These are phyloP conservation scores for Oreochromis grahami DNA, from an alignment of 2,797 vertebrate genomes.

Conservation along the genomic window DNA sequence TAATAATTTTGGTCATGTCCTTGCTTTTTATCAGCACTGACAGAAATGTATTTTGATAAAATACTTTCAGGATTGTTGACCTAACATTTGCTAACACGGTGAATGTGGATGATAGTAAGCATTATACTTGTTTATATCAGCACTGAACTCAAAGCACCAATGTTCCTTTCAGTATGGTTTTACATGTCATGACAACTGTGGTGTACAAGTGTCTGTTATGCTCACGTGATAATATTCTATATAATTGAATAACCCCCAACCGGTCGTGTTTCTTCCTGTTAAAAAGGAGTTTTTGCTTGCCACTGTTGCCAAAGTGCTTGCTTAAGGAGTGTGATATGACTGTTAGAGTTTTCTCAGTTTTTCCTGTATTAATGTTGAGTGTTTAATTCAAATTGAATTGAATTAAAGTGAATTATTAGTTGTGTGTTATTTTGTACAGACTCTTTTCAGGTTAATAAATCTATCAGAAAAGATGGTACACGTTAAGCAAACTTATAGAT, in stretches of 20 bases:
- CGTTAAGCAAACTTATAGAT: not conserved
- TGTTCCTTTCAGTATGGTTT: not conserved
- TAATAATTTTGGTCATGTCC: not conserved
- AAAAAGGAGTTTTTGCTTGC: not conserved
- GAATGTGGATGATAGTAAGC: not conserved
- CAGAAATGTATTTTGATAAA: not conserved
- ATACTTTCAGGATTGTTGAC: not conserved
- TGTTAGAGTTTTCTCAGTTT: not conserved
- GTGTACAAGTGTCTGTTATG: not conserved
- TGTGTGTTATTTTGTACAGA: not conserved
- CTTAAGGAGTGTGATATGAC: accelerated
- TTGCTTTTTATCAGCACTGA: not conserved
- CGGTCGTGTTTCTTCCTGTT: not conserved
- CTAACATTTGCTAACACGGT: not conserved
- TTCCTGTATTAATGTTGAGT: not conserved
- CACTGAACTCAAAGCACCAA: not conserved
- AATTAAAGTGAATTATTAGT: not conserved
- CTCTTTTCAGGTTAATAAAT: not conserved
- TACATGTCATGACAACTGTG: no score
- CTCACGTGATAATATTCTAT: not conserved
- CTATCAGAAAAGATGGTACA: accelerated
- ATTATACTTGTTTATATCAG: no score
- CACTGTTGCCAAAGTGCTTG: no score
- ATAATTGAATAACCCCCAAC: not conserved
- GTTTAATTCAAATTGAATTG: accelerated